A percentile compares a stretch with the other conserved stretches of the same genome.
Conservation (phyloP, 2,113 vertebrate species). For the human (Homo sapiens) region GRCh38 chr1:69804501-69805000, state of each 20-base stretch:
- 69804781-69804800: neutral
- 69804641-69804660: neutral
- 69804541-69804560: neutral
- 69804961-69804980: slow-evolving; percentile 51
- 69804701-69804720: neutral
- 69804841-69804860: neutral
- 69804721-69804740: neutral
- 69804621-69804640: neutral
- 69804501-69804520: neutral
- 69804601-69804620: neutral
- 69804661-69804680: neutral
- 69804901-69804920: slow-evolving; percentile 64
- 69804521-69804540: neutral
- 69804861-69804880: slow-evolving; percentile 50
- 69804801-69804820: slow-evolving; percentile 40
- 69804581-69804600: neutral
- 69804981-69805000: slow-evolving; percentile 68
- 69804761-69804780: neutral
- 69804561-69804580: neutral
- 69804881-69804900: slow-evolving; percentile 63
- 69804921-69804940: slow-evolving; percentile 72
- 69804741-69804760: slow-evolving; percentile 22
- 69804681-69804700: neutral
- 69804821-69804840: neutral
- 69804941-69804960: slow-evolving; percentile 63